Evolutionary conservation across 2,113 vertebrate species (phyloP), one percentile per base, ranked within the genome.

Genomic region (Cyanoramphus novaezelandiae): DNA sequence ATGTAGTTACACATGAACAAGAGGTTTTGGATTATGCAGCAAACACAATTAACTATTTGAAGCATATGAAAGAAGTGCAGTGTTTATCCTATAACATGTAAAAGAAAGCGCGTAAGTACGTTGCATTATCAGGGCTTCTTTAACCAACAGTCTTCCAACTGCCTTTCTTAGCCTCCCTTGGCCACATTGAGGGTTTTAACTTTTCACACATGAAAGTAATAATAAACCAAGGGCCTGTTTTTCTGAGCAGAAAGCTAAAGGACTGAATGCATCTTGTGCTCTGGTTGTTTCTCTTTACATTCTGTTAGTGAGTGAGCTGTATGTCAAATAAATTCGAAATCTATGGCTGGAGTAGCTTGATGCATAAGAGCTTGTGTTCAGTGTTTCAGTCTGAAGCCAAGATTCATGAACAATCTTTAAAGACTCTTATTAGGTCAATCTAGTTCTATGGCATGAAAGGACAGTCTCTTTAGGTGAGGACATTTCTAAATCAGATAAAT

Each of bases 251-350:
- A 72, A 91, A 71, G 21, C n/a, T 63, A n/a, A 88, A 41, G 11
- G 41, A 62, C 17, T 37, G 59, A 77, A 86, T 1, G 4, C 13
- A 53, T 28, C 29, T 69, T 59, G 21, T 68, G 17, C 10, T 89
- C 49, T 35, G 10, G 4, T 43, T 78, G 16, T 50, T 93, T 70
- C 35, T 78, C 27, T 55, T 76, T 52, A 82, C 6, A n/a, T 82
- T 52, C 76, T 84, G 9, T n/a, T 71, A 8, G 39, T 52, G 37
- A 82, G 37, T 57, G 11, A 80, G 16, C 7, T 57, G 6, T 33
- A 75, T 7, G 37, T 75, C 72, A 90, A 96, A 82, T 67, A 77
- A 80, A 88, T 91, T 96, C 77, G 24, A 92, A 95, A 92, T 70
- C 44, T 31, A 21, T 39, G 5, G 27, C 41, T 85, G 3, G 2